Conservation (phyloP, 2,797 vertebrate species). For the Tinamus major region DNA sequence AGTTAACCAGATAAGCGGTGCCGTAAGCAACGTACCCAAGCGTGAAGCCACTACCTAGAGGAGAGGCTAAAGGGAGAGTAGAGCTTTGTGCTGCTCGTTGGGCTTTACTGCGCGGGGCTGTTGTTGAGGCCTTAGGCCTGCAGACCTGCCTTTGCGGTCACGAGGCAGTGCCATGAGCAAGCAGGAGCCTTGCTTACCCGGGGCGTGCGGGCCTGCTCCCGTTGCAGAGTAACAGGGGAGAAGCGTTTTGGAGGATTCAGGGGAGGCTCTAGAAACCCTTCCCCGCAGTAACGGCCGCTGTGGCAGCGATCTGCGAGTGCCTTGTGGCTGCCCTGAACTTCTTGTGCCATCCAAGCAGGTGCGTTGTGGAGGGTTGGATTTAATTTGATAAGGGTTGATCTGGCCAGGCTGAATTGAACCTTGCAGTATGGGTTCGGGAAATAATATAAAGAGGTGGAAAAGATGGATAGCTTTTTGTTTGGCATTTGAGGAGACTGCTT, state of each 20-base stretch:
- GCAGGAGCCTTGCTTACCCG: neutral
- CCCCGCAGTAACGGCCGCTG: accelerated
- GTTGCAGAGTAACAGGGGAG: neutral
- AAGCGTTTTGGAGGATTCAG: neutral
- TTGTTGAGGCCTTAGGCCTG: neutral
- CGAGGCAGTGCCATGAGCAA: neutral
- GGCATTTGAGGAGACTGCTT: neutral
- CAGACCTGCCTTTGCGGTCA: neutral
- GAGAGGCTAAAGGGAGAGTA: neutral
- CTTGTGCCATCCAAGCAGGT: neutral
- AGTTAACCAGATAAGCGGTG: neutral
- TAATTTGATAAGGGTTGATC: neutral
- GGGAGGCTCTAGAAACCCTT: neutral
- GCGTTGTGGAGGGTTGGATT: neutral
- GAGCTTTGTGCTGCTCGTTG: neutral
- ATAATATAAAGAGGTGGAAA: neutral
- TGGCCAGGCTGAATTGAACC: neutral
- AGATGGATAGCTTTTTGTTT: neutral
- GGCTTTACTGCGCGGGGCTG: neutral
- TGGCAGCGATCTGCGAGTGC: neutral
- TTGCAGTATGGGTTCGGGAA: neutral
- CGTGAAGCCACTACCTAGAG: neutral
- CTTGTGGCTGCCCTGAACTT: neutral
- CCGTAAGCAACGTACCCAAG: neutral
- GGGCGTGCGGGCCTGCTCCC: neutral